These are phyloP conservation scores for Suricata suricatta DNA, from an alignment of 2,113 vertebrate species.

Conservation along the genomic window DNA sequence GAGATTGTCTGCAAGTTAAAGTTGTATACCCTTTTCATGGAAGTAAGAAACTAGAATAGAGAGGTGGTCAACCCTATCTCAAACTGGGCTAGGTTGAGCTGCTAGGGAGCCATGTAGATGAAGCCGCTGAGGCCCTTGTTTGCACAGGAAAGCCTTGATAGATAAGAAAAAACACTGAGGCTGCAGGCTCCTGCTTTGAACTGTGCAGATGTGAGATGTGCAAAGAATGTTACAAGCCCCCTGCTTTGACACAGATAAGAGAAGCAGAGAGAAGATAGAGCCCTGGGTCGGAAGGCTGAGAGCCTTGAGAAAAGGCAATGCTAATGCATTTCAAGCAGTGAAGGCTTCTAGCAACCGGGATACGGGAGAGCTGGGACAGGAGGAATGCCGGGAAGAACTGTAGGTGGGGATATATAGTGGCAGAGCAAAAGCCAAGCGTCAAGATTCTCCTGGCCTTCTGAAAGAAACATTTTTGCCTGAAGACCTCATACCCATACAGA, in stretches of 20 bases:
- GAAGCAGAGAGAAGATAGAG: conserved; percentile 71
- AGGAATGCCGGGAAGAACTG: background rate
- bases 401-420: background rate
- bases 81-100: background rate
- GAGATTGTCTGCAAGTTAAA: background rate
- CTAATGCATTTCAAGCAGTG: conserved; percentile 51
- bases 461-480: conserved; percentile 27
- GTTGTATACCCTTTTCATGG: background rate
- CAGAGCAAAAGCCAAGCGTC: background rate
- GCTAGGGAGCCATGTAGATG: background rate
- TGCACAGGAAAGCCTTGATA: conserved; percentile 63
- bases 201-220: conserved; percentile 68
- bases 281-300: conserved; percentile 36
- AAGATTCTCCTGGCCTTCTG: background rate
- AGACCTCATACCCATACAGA: background rate
- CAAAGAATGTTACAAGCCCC: conserved; percentile 74
- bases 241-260: conserved; percentile 76
- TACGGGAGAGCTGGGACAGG: background rate
- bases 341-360: background rate
- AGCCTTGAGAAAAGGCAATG: conserved; percentile 26
- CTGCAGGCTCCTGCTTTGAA: conserved; percentile 73
- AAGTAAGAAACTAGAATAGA: background rate
- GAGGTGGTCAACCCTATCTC: background rate
- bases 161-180: conserved; percentile 70
- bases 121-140: conserved; percentile 48